Base-by-base conservation (phyloP, 2,797 vertebrate genomes). In the Enteromius treurensis region DNA sequence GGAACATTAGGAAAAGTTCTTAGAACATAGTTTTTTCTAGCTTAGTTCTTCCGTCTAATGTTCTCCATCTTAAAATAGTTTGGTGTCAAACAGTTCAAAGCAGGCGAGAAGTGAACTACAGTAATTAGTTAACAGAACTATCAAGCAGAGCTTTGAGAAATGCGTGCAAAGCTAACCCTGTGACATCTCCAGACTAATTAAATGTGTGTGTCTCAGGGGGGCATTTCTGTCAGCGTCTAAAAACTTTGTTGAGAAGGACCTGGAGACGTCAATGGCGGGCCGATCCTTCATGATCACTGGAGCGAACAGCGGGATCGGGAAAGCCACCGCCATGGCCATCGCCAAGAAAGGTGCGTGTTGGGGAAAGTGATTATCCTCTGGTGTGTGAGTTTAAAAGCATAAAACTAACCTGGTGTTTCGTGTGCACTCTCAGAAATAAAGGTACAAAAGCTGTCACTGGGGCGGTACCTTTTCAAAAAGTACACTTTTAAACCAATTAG, bases 261-360 rank as follows among this genome's bases (percentile, higher is more conserved):
- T 95, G 85, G 95, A 95, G 69, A 90, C 92, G 73, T 92, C 94
- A 11, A 0, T 95, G 92, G 94, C 94, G 0, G 94, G 95, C 79
- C 92, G 93, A 40, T 87, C 91, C 86, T 95, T 94, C 91, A 92
- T 95, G 94, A 95, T 95, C 69, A 95, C 95, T 7, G 95, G 95
- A 88, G 93, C 95, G 73, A 95, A 95, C 91, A 95, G 95, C 51
- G 94, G 94, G 82, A 94, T 95, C 0, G 95, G 95, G 65, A 95
- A 90, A 90, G 94, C 95, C 45, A 87, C 92, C 0, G 93, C 95
- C 85, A 94, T 93, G 91, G 92, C 91, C 80, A 90, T 95, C 3
- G 94, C 95, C 4, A 95, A 95, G 91, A 95, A 73, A 94, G 94
- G 95, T 95, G 51, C 1, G 32, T 23, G 32, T 40, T 2, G 13